Base-by-base conservation (phyloP, 1,140 invertebrate species). In the Sycobia sp. region DNA sequence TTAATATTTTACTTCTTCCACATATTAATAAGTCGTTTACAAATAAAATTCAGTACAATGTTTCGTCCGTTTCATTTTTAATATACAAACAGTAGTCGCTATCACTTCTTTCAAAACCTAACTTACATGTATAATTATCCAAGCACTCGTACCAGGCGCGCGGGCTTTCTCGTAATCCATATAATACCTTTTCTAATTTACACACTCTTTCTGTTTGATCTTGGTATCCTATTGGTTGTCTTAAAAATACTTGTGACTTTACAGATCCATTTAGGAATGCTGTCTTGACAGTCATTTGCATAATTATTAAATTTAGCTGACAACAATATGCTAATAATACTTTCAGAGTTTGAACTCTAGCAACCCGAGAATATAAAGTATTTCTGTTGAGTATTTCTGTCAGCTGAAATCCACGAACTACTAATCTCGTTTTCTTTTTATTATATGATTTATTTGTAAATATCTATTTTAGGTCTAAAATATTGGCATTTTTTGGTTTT, bases 111-210 rank as follows among this genome's bases (percentile, higher is more conserved):
- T 7, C 23, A 58, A 70, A 68, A 38, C 43, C 49, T 43, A 68
- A 38, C 14, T 41, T 49, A 20, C 34, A 49, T 16, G 66, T 8
- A 62, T 22, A 66, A 2, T 49, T 27, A 57, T 69, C 32, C 20
- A 72, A 68, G 11, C 49, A 51, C 1, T 51, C 32, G 22, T 51
- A 51, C 49, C 49, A 51, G 2, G 11, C 27, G 34, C 49, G 34
- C n/a, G 49, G 49, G 14, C 49, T 51, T 36, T 74, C 69, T 57
- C 66, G 66, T n/a, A 77, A 60, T 9, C 75, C 75, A 67, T 77
- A 77, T 4, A 78, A 60, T 51, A 72, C 18, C n/a, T n/a, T n/a
- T n/a, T n/a, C n/a, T n/a, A n/a, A n/a, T n/a, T n/a, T n/a, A n/a
- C n/a, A n/a, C n/a, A 73, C 71, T 61, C 62, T 67, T 22, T 64